phyloP scores from a whole-genome alignment of 2,888 invertebrate species.

The Cryptocheilus praepositus region DNA sequence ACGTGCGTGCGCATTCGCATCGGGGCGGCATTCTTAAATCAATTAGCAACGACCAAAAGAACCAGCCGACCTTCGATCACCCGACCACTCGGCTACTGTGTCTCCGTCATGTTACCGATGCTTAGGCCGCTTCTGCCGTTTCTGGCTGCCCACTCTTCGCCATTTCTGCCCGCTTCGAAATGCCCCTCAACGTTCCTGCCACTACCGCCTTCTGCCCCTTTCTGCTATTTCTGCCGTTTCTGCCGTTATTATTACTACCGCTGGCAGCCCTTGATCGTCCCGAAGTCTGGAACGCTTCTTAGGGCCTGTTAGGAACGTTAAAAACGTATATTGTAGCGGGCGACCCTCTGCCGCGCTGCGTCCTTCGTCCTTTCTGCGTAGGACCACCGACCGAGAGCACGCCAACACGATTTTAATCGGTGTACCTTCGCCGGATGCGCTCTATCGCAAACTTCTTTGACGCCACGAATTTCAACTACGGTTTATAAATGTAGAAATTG shows the following conservation, averaged over 20 bases:
- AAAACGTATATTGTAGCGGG: constrained; percentile 26
- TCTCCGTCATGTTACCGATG: constrained; percentile 33
- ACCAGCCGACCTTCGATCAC: constrained; percentile 68
- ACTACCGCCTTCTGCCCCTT: constrained; percentile 21
- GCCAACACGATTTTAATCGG: constrained; percentile 17
- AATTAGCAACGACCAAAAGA: constrained; percentile 67
- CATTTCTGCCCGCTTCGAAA: background rate
- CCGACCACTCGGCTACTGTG: constrained; percentile 56
- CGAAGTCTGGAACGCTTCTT: constrained; percentile 48
- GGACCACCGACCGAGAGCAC: constrained; percentile 39
- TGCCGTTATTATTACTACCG: constrained; percentile 34
- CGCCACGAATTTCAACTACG: too few species aligned
- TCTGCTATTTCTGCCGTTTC: background rate
- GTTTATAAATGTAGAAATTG: too few species aligned
- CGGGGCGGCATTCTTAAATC: constrained; percentile 62
- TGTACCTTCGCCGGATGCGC: constrained; percentile 4
- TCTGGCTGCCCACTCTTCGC: constrained; percentile 7
- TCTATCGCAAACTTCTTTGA: constrained; percentile 11
- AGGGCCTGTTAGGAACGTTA: constrained; percentile 34
- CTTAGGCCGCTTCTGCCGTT: background rate
- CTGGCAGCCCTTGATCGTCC: constrained; percentile 23
- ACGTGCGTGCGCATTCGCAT: constrained; percentile 43
- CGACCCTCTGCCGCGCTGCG: constrained; percentile 37
- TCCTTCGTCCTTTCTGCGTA: constrained; percentile 37
- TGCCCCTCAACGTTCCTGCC: too few species aligned